Percentiles rank a stretch among this genome's conserved stretches.
Evolutionary conservation across 2,797 vertebrate genomes (phyloP).

Genomic region (Chelon labrosus): DNA sequence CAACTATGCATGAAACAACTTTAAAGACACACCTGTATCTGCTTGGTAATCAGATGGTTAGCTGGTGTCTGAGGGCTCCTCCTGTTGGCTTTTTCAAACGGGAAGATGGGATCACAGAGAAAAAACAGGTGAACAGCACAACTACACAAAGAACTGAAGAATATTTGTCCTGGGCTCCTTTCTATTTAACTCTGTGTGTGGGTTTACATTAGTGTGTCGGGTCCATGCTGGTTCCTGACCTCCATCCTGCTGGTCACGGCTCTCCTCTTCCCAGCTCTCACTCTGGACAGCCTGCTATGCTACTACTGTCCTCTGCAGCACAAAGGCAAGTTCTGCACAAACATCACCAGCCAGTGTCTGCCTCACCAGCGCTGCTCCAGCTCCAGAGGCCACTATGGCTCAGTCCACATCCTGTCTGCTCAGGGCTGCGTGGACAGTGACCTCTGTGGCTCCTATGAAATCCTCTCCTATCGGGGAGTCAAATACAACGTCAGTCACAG

Average conservation of each 20-base stretch:
- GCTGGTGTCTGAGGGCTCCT: conserved; percentile 6
- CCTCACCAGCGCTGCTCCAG: conserved; percentile 68
- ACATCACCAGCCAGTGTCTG: conserved; percentile 65
- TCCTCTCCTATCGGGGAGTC: conserved; percentile 21
- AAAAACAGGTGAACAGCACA: conserved; percentile 57
- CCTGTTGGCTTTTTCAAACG: conserved; percentile 2
- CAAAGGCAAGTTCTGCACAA: conserved; percentile 46
- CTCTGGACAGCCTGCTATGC: conserved; percentile 63
- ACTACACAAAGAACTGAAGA: background rate
- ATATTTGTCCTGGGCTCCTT: no score
- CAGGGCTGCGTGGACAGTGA: conserved; percentile 69
- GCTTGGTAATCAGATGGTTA: conserved; percentile 62
- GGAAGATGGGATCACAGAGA: conserved; percentile 53
- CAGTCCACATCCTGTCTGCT: conserved; percentile 64
- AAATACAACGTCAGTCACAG: conserved; percentile 65
- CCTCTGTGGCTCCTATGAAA: conserved; percentile 61
- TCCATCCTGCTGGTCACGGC: conserved; percentile 31
- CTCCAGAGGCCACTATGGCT: conserved; percentile 65
- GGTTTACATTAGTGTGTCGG: conserved; percentile 32
- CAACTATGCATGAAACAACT: background rate
- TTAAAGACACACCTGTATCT: conserved; percentile 62
- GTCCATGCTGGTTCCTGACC: conserved; percentile 26
- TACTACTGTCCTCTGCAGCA: conserved; percentile 71
- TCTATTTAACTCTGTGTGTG: conserved; percentile 22
- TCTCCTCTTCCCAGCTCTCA: conserved; percentile 40